Percentiles rank a stretch among this genome's conserved stretches.
These are phyloP conservation scores for Mystacornis crossleyi DNA, from an alignment of 2,113 vertebrate species.

Conservation along the genomic window DNA sequence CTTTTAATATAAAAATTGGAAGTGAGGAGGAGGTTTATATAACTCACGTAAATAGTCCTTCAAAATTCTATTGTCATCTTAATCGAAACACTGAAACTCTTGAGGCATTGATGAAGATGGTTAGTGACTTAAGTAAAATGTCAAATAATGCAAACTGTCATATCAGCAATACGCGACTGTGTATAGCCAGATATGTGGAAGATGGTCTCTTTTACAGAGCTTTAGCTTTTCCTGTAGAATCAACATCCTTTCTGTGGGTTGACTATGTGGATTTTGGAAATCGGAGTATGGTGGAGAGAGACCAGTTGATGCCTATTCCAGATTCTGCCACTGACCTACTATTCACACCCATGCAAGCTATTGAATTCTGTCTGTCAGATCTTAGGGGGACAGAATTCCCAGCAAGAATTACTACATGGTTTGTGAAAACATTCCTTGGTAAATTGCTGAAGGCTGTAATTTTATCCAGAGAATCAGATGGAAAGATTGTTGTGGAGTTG, in stretches of 20 bases:
- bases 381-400: slow-evolving; percentile 70
- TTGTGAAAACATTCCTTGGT: slow-evolving; percentile 74
- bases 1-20: slow-evolving; percentile 79
- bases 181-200: slow-evolving; percentile 81
- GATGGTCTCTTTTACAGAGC: slow-evolving; percentile 88
- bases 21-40: slow-evolving; percentile 82
- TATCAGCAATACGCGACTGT: slow-evolving; percentile 63
- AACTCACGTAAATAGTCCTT: slow-evolving; percentile 80
- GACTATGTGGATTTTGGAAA: slow-evolving; percentile 95
- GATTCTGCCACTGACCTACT: slow-evolving; percentile 78
- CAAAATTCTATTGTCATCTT: slow-evolving; percentile 89
- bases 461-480: slow-evolving; percentile 73
- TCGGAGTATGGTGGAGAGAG: slow-evolving; percentile 75
- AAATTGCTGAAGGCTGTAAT: slow-evolving; percentile 80
- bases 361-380: slow-evolving; percentile 79
- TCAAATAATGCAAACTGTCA: background rate
- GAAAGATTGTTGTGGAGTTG: slow-evolving; percentile 81
- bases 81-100: slow-evolving; percentile 79
- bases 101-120: slow-evolving; percentile 72
- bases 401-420: slow-evolving; percentile 79
- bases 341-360: slow-evolving; percentile 89
- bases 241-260: slow-evolving; percentile 69
- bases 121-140: slow-evolving; percentile 63
- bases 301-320: slow-evolving; percentile 79
- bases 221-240: slow-evolving; percentile 65